Percentiles rank a stretch among this genome's conserved stretches.
Evolutionary conservation across 1,140 invertebrate species (phyloP).

Genomic region (Lucilia sericata): DNA sequence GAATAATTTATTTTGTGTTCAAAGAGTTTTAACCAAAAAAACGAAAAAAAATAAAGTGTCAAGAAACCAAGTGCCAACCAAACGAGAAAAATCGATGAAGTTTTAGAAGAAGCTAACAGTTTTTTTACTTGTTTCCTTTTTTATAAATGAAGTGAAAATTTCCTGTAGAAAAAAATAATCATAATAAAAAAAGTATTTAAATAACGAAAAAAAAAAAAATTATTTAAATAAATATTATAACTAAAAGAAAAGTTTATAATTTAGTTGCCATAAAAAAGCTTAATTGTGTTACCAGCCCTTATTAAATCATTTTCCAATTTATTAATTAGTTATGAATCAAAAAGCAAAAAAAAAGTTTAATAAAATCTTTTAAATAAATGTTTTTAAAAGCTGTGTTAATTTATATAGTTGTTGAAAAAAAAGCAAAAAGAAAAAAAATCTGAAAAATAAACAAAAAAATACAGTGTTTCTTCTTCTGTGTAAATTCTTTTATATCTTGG

Average conservation of each 20-base stretch:
- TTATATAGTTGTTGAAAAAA: too few species aligned
- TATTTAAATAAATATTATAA: background rate
- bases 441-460: too few species aligned
- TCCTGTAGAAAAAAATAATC: constrained; percentile 7
- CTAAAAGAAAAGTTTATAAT: background rate
- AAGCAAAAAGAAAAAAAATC: too few species aligned
- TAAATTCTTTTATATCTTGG: background rate
- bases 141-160: constrained; percentile 27
- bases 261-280: too few species aligned
- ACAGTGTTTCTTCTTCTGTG: too few species aligned
- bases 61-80: background rate
- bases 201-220: background rate
- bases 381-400: too few species aligned
- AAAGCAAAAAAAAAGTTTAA: too few species aligned
- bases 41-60: background rate
- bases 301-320: too few species aligned
- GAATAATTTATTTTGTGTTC: background rate
- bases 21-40: constrained; percentile 27
- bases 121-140: constrained; percentile 14
- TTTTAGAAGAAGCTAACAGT: constrained; percentile 13
- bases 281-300: too few species aligned
- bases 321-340: too few species aligned
- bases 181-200: background rate
- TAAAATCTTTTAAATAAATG: too few species aligned
- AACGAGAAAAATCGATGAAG: constrained; percentile 42